Evolutionary conservation across 37 sponge, comb jelly and placozoan species (phyloP).

Genomic region (Agelas oroides): DNA sequence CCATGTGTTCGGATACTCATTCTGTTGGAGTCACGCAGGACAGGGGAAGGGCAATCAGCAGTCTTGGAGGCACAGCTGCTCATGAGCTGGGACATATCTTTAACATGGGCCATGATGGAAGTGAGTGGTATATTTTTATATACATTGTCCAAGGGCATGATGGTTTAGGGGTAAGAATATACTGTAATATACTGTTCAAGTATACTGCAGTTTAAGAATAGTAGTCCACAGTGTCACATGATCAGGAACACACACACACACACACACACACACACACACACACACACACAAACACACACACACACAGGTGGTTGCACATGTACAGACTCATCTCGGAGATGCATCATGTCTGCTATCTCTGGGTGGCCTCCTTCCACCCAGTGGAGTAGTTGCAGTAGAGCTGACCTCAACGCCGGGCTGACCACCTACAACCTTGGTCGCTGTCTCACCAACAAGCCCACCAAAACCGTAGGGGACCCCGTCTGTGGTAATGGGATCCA

Average conservation of each 20-base stretch:
- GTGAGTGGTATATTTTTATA: neutral
- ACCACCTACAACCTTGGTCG: slow-evolving; percentile 7
- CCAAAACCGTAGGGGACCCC: slow-evolving; percentile 20
- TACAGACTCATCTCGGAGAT: neutral
- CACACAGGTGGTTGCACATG: slow-evolving; percentile 2
- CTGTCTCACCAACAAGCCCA: slow-evolving; percentile 14
- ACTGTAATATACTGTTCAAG: too few relatives aligned
- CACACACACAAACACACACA: too few relatives aligned
- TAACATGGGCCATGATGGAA: slow-evolving; percentile 59
- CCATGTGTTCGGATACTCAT: slow-evolving; percentile 51
- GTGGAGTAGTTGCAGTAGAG: slow-evolving; percentile 14
- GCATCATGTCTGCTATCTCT: slow-evolving; percentile 10
- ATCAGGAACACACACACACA: too few relatives aligned
- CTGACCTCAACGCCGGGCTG: neutral
- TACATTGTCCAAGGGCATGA: too few relatives aligned
- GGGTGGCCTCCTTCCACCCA: neutral
- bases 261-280: too few relatives aligned
- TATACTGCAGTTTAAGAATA: too few relatives aligned
- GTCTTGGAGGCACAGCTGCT: slow-evolving; percentile 36
- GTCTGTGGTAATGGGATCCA: slow-evolving; percentile 71
- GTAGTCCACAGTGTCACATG: too few relatives aligned
- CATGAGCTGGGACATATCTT: slow-evolving; percentile 77
- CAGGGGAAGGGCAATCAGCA: neutral
- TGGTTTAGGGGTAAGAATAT: too few relatives aligned
- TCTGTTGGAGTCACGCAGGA: slow-evolving; percentile 46